Evolutionary conservation across 2,888 invertebrate species (phyloP).

Genomic region (Rhamnusium bicolor): DNA sequence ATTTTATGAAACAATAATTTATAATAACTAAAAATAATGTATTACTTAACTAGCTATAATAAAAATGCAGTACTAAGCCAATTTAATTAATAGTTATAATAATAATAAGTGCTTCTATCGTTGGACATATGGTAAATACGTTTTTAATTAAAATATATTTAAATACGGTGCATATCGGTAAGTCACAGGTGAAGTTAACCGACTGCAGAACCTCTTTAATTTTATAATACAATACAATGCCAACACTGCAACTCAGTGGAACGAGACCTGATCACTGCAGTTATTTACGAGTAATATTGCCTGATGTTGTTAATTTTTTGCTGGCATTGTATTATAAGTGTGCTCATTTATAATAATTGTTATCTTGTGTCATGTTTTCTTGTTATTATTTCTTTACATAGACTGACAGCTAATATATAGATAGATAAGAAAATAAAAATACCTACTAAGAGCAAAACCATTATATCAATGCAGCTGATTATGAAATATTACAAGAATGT

Average conservation of each 20-base stretch:
- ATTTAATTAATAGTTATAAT: neutral
- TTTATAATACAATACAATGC: conserved; percentile 11
- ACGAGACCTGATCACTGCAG: conserved; percentile 19
- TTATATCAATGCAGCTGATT: neutral
- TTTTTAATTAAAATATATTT: neutral
- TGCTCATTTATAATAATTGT: neutral
- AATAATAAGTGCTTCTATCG: neutral
- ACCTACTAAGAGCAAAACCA: neutral
- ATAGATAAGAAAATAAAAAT: neutral
- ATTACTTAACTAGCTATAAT: neutral
- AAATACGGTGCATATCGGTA: conserved; percentile 41
- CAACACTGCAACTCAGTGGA: conserved; percentile 14
- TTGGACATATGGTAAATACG: conserved; percentile 5
- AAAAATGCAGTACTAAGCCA: neutral
- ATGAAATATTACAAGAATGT: too few species aligned
- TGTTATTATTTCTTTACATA: neutral
- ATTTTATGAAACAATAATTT: too few species aligned
- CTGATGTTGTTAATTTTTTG: neutral
- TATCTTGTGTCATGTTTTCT: neutral
- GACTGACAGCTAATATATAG: neutral
- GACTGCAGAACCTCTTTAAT: conserved; percentile 14
- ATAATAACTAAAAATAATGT: too few species aligned
- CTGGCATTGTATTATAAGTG: neutral
- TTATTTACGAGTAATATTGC: conserved; percentile 10
- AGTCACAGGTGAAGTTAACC: conserved; percentile 55